A percentile compares a stretch with the other conserved stretches of the same genome.
phyloP scores from a whole-genome alignment of 2,888 invertebrate species.

The Thecophora atra region DNA sequence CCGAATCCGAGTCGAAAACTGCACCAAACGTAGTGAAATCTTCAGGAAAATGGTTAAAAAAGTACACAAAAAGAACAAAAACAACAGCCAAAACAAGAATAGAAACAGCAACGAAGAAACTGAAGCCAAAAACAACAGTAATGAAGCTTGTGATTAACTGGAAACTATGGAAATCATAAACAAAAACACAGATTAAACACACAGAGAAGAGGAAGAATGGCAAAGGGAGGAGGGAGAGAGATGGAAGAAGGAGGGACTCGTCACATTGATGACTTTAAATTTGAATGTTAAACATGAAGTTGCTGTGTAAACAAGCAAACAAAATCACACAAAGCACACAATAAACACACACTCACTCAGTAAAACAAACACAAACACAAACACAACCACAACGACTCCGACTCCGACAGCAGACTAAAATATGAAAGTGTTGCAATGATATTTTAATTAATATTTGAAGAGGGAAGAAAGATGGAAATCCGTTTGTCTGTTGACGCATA shows the following conservation, averaged over 20 bases:
- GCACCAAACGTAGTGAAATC: not conserved
- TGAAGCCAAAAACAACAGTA: too few relatives aligned
- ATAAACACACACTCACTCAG: conserved; percentile 2
- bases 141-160: too few relatives aligned
- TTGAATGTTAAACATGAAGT: conserved; percentile 22
- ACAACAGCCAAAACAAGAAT: not conserved
- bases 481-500: not conserved
- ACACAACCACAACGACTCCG: not conserved
- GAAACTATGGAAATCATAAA: not conserved
- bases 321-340: not conserved
- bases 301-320: conserved; percentile 11
- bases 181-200: not conserved
- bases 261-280: conserved; percentile 18
- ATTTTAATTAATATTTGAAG: not conserved
- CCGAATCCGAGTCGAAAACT: too few relatives aligned
- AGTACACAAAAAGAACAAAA: not conserved
- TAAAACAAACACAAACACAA: not conserved
- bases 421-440: not conserved
- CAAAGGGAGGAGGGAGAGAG: too few relatives aligned
- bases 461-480: not conserved
- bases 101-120: not conserved
- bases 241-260: too few relatives aligned
- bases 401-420: not conserved
- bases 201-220: not conserved
- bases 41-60: not conserved